Percentiles rank a stretch among this genome's conserved stretches.
These are phyloP conservation scores for Danio kyathit DNA, from an alignment of 2,797 vertebrate species.

Conservation along the genomic window DNA sequence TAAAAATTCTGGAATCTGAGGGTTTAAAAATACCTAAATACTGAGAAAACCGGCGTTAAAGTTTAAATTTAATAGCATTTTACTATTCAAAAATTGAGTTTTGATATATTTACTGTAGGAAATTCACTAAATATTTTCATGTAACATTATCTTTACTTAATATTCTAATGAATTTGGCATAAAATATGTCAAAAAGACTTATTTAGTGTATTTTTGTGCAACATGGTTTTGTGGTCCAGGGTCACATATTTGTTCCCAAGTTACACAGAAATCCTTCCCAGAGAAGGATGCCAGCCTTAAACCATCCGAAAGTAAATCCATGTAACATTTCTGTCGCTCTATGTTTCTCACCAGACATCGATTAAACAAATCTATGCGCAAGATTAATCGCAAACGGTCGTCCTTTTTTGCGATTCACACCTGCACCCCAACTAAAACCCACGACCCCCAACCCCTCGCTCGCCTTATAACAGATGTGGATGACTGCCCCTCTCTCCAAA, in stretches of 20 bases:
- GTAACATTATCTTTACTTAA: too few relatives aligned
- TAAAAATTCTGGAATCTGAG: too few relatives aligned
- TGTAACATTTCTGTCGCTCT: neutral
- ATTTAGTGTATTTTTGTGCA: too few relatives aligned
- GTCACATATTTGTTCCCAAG: constrained; percentile 9
- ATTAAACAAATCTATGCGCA: constrained; percentile 71
- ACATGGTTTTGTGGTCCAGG: neutral
- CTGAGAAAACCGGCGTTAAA: too few relatives aligned
- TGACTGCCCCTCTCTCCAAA: constrained; percentile 72
- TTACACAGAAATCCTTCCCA: constrained; percentile 17
- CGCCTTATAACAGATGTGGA: constrained; percentile 78
- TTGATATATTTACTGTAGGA: too few relatives aligned
- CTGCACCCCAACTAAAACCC: constrained; percentile 66
- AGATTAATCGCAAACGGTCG: constrained; percentile 68
- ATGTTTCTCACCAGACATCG: constrained; percentile 68
- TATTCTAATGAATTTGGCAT: too few relatives aligned
- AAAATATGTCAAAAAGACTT: too few relatives aligned
- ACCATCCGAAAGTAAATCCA: constrained; percentile 37
- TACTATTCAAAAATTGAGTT: too few relatives aligned
- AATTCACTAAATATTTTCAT: too few relatives aligned
- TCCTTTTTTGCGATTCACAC: constrained; percentile 81
- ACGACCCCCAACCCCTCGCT: constrained; percentile 67
- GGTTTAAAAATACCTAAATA: too few relatives aligned
- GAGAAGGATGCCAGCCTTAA: constrained; percentile 25
- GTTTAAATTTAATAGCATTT: too few relatives aligned